A percentile compares a stretch with the other conserved stretches of the same genome.
These are phyloP conservation scores for Serranus cabrilla DNA, from an alignment of 2,797 vertebrate genomes.

Conservation along the genomic window DNA sequence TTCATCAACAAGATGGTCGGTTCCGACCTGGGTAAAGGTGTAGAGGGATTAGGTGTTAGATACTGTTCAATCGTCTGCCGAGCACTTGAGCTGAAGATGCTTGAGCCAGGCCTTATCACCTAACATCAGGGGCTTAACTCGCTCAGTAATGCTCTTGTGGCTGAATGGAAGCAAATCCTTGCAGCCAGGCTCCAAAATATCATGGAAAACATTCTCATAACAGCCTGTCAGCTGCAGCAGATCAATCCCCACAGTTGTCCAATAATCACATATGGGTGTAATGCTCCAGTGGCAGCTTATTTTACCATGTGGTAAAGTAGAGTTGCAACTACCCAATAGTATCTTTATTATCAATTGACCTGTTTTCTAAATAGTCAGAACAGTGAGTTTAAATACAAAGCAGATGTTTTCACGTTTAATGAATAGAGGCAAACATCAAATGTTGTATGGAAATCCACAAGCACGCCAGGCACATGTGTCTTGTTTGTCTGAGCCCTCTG, in stretches of 20 bases:
- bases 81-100: neutral
- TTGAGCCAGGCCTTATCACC: neutral
- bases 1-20: too few species aligned
- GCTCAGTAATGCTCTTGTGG: neutral
- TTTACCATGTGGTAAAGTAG: neutral
- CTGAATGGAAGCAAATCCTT: neutral
- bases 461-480: neutral
- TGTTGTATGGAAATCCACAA: neutral
- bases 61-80: neutral
- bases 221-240: neutral
- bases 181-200: neutral
- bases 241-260: neutral
- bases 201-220: neutral
- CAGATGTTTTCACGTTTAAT: slow-evolving; percentile 34
- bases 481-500: slow-evolving; percentile 36
- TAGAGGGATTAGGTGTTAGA: too few species aligned
- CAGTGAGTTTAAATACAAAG: slow-evolving; percentile 4
- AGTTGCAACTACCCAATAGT: neutral
- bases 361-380: neutral
- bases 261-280: neutral
- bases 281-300: neutral
- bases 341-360: neutral
- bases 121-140: neutral
- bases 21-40: too few species aligned
- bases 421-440: slow-evolving; percentile 21